Percentiles rank a stretch among this genome's conserved stretches.
Conservation (phyloP, 2,888 invertebrate genomes). For the Yponomeuta evonymella region DNA sequence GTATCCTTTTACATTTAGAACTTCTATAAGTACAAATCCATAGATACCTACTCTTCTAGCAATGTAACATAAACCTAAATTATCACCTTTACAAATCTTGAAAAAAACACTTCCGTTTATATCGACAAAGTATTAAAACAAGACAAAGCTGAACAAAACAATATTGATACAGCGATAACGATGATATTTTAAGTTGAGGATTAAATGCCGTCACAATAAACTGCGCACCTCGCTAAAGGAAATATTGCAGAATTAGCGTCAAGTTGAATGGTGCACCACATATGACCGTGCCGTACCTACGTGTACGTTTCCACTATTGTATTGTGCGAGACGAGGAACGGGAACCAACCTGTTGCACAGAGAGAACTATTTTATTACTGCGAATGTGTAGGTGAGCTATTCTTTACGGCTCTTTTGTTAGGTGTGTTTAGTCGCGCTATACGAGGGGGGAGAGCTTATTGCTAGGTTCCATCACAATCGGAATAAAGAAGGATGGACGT, state of each 20-base stretch:
- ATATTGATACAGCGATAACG: not conserved
- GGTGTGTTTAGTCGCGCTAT: slow-evolving; percentile 60
- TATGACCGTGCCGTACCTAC: not conserved
- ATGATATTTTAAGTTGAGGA: not conserved
- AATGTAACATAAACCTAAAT: too few species aligned
- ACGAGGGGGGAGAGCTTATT: slow-evolving; percentile 53
- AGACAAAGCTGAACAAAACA: not conserved
- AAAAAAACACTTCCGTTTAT: too few species aligned
- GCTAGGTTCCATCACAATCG: slow-evolving; percentile 46
- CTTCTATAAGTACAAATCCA: too few species aligned
- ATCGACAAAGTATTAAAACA: not conserved
- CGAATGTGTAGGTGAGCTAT: slow-evolving; percentile 68
- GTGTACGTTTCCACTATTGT: slow-evolving; percentile 35
- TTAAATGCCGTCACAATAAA: not conserved
- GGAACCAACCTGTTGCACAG: slow-evolving; percentile 65
- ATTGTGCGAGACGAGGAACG: slow-evolving; percentile 37
- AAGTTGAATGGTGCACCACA: not conserved
- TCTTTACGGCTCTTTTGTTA: slow-evolving; percentile 73
- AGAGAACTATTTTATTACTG: slow-evolving; percentile 71
- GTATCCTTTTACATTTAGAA: too few species aligned
- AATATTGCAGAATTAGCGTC: slow-evolving; percentile 8
- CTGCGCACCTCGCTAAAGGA: not conserved
- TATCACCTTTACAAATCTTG: too few species aligned
- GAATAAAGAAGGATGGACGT: not conserved
- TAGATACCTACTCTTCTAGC: too few species aligned